Evolutionary conservation across 2,888 invertebrate species (phyloP).

Genomic region (Patella caerulea): DNA sequence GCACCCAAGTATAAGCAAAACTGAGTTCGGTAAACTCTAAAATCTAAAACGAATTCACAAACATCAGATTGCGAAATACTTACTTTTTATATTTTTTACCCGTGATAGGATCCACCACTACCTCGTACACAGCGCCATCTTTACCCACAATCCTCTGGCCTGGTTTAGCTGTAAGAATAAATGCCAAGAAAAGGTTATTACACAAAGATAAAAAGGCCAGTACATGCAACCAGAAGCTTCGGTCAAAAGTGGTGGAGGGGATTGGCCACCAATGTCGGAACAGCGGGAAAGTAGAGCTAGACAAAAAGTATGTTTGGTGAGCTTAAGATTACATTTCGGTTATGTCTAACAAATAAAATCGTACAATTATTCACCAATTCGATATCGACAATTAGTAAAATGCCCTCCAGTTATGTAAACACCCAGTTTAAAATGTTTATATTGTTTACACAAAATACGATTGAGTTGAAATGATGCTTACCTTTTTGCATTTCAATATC

Average conservation of each 20-base stretch:
- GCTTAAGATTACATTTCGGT: too few relatives aligned
- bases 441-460: too few relatives aligned
- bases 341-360: too few relatives aligned
- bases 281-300: too few relatives aligned
- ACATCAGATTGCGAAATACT: slow-evolving; percentile 22
- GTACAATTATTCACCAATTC: too few relatives aligned
- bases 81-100: slow-evolving; percentile 72
- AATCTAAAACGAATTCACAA: too few relatives aligned
- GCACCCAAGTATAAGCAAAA: too few relatives aligned
- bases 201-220: not conserved
- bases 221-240: not conserved
- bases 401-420: too few relatives aligned
- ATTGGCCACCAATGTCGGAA: not conserved
- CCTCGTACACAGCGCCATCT: slow-evolving; percentile 67
- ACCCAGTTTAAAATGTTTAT: too few relatives aligned
- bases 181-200: not conserved
- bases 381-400: too few relatives aligned
- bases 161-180: slow-evolving; percentile 52
- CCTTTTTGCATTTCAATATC: slow-evolving; percentile 59
- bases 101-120: slow-evolving; percentile 67
- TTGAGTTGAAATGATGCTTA: slow-evolving; percentile 21
- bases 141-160: slow-evolving; percentile 65
- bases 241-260: not conserved
- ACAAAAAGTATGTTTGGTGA: too few relatives aligned
- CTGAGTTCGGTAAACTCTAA: too few relatives aligned